These are phyloP conservation scores for Belgica antarctica DNA, from an alignment of 2,888 invertebrate species.

Conservation along the genomic window DNA sequence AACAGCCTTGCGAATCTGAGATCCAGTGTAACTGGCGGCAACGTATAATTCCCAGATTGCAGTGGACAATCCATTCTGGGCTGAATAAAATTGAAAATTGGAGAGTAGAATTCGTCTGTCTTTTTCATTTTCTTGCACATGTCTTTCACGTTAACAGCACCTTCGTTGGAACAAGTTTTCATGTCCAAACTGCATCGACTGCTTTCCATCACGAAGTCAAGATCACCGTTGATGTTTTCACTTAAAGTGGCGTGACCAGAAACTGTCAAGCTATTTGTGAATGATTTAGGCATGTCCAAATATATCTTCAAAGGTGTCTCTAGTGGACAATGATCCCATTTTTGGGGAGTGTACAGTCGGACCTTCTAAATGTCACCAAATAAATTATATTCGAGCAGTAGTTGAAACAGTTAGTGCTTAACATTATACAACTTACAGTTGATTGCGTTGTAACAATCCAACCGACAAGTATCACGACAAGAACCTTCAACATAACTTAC, in stretches of 20 bases:
- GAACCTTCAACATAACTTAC: too few species aligned
- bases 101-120: not conserved
- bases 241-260: too few species aligned
- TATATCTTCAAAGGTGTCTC: not conserved
- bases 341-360: too few species aligned
- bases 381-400: too few species aligned
- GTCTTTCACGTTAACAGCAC: not conserved
- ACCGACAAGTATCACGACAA: too few species aligned
- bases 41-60: not conserved
- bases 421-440: too few species aligned
- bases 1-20: not conserved
- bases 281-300: not conserved
- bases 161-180: not conserved
- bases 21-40: not conserved
- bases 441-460: too few species aligned
- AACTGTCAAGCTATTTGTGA: not conserved
- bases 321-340: not conserved
- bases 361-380: too few species aligned
- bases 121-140: not conserved
- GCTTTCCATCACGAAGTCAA: not conserved
- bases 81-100: not conserved
- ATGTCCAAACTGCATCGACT: not conserved
- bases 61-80: not conserved
- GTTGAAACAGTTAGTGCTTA: too few species aligned
- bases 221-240: not conserved